A percentile compares a stretch with the other conserved stretches of the same genome.
Evolutionary conservation across 2,113 vertebrate genomes (phyloP).

Genomic region (Xiphophorus maculatus): DNA sequence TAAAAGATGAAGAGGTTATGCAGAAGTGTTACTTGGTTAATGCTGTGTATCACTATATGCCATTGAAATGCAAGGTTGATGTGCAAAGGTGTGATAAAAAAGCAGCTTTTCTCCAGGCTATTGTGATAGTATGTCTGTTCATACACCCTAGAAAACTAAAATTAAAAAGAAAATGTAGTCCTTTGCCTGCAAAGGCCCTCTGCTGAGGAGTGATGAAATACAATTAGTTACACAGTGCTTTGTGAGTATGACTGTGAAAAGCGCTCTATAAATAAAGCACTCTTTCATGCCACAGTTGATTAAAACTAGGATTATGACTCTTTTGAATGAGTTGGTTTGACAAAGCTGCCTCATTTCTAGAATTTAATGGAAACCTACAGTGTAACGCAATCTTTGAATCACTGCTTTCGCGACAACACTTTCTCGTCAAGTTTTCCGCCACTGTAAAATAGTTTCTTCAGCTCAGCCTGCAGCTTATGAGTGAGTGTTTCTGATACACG

Average conservation of each 20-base stretch:
- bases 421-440: not conserved
- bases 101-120: too few species aligned
- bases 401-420: slow-evolving; percentile 4
- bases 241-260: not conserved
- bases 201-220: not conserved
- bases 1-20: too few species aligned
- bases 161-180: not conserved
- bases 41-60: too few species aligned
- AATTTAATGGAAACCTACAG: slow-evolving; percentile 7
- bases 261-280: not conserved
- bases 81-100: too few species aligned
- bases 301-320: not conserved
- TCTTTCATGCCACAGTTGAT: not conserved
- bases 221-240: not conserved
- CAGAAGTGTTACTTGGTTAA: too few species aligned
- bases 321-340: not conserved
- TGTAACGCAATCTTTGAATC: too few species aligned
- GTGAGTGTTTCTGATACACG: not conserved
- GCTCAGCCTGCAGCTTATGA: too few species aligned
- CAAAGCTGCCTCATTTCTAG: not conserved
- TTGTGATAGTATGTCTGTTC: too few species aligned
- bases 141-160: not conserved
- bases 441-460: not conserved
- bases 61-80: too few species aligned
- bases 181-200: not conserved